Conservation (phyloP, 2,113 vertebrate species). For the Pluvianellus socialis region DNA sequence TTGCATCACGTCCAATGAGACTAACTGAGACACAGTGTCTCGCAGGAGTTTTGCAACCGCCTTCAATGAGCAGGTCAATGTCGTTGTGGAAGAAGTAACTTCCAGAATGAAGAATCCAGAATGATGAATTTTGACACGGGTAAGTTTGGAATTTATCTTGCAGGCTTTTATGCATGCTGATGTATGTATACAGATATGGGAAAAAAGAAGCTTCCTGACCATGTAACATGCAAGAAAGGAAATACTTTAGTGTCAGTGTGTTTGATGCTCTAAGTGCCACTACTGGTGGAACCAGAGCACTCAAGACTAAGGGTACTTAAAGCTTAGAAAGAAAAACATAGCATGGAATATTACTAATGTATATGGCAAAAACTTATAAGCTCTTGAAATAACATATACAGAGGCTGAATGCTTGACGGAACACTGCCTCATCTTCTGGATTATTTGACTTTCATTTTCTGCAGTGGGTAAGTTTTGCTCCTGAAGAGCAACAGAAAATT, state of each 20-base stretch:
- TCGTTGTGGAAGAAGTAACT: conserved; percentile 73
- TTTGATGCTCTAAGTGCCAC: neutral
- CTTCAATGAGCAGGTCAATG: conserved; percentile 75
- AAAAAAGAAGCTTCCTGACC: neutral
- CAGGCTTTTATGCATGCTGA: neutral
- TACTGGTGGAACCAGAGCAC: neutral
- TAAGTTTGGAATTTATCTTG: neutral
- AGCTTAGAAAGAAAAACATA: neutral
- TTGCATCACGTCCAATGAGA: conserved; percentile 70
- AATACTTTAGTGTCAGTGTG: neutral
- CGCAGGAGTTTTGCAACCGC: conserved; percentile 75
- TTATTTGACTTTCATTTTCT: neutral
- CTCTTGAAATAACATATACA: neutral
- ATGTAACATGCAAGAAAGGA: neutral
- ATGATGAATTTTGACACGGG: conserved; percentile 80
- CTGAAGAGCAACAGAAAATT: neutral
- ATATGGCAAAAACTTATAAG: neutral
- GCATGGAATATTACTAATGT: neutral
- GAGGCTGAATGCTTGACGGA: neutral
- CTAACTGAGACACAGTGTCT: conserved; percentile 79
- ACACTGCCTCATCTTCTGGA: neutral
- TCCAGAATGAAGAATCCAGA: conserved; percentile 73
- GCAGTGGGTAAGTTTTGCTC: neutral
- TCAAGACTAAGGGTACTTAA: neutral
- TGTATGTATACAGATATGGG: neutral